Conservation (phyloP, 53 echinoderm and acorn worm species). For the Henricia sp. region DNA sequence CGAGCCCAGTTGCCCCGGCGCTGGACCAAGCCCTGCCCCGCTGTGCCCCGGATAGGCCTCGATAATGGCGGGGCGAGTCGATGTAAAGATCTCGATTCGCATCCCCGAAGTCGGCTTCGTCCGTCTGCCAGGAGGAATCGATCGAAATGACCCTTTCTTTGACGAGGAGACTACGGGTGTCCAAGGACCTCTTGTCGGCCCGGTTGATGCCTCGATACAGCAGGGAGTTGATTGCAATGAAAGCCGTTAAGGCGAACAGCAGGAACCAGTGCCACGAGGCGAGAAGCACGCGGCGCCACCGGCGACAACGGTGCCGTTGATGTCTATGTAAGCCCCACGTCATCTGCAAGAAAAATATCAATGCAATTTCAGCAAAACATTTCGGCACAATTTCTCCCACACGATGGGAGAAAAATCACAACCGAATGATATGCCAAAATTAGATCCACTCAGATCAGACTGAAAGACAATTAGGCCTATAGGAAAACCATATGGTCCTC, state of each 20-base stretch:
- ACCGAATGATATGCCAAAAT: no score
- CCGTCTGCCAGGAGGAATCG: conserved; percentile 44
- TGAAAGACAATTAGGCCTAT: no score
- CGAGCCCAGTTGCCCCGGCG: conserved; percentile 12
- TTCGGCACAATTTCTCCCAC: no score
- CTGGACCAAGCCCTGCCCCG: conserved; percentile 26
- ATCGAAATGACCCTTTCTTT: conserved; percentile 47
- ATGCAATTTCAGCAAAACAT: no score
- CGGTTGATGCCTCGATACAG: conserved; percentile 57
- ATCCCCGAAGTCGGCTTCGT: background rate
- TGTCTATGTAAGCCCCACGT: background rate
- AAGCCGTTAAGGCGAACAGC: conserved; percentile 6
- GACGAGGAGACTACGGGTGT: conserved; percentile 35
- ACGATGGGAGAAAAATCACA: no score
- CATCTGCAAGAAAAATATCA: conserved; percentile 32
- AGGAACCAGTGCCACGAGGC: background rate
- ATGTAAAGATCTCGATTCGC: conserved; percentile 43
- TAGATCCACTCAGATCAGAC: no score
- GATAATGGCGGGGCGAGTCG: conserved; percentile 39
- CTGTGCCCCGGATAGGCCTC: conserved; percentile 26
- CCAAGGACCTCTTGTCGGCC: conserved; percentile 37
- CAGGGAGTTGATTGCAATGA: conserved; percentile 52
- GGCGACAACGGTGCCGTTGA: conserved; percentile 9
- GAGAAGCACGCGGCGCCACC: conserved; percentile 22
- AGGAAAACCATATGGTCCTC: no score